Conservation (phyloP, 2,888 invertebrate genomes). For the Willowsia nigromaculata region DNA sequence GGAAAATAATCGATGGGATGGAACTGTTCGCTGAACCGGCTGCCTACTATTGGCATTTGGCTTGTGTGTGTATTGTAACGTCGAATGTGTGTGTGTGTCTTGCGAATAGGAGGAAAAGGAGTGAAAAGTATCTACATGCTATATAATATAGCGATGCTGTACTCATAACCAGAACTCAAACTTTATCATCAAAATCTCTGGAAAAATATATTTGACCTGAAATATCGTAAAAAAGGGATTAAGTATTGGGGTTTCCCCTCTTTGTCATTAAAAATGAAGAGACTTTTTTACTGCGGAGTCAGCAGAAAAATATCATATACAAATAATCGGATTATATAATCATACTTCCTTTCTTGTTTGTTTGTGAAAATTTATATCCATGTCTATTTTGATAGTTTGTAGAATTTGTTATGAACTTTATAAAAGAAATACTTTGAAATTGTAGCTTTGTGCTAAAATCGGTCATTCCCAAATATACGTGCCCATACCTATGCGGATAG, state of each 20-base stretch:
- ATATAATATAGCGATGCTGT: no score
- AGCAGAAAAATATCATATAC: background rate
- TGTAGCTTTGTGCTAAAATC: no score
- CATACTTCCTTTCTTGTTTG: no score
- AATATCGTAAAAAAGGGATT: background rate
- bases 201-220: background rate
- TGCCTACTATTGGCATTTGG: constrained; percentile 26
- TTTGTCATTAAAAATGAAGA: constrained; percentile 15
- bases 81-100: background rate
- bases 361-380: no score
- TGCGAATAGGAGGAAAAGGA: background rate
- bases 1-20: constrained; percentile 64
- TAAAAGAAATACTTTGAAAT: no score
- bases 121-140: background rate
- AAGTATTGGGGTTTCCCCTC: constrained; percentile 7
- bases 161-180: background rate
- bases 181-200: background rate
- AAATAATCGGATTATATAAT: no score
- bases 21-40: constrained; percentile 54
- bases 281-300: background rate
- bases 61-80: background rate
- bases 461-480: no score
- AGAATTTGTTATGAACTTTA: no score
- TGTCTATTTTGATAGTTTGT: no score
- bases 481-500: no score